Evolutionary conservation across 1,140 invertebrate genomes (phyloP), one percentile per base, ranked within the genome.

Genomic region (Pygmarrhopalites habei): DNA sequence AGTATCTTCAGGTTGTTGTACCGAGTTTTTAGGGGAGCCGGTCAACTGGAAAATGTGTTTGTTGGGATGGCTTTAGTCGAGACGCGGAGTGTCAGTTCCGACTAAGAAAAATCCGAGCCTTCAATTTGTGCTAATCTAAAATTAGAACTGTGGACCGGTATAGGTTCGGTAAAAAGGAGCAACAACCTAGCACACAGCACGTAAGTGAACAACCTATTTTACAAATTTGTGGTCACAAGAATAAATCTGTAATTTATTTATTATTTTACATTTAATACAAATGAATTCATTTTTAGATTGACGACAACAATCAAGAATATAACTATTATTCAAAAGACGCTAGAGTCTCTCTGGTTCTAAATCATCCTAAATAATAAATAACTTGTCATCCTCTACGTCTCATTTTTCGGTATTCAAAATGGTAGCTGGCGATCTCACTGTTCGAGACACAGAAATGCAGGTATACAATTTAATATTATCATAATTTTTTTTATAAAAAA

Each of bases 341-440:
- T n/a, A n/a, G n/a, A 39, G 7, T 39, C 17, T 39, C 10, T 39
- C 10, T 39, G 35, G 35, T 39, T 39, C 35, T 10, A 17, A 10
- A 10, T 7, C 10, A 7, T 39, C 7, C 35, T 39, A 10, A 17
- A 17, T 17, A 10, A 10, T 17, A 39, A 39, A 39, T 7, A 7
- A 7, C 10, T 7, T 39, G 10, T 7, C 7, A 7, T 10, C 17
- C 17, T 39, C 7, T 10, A 17, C 17, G 35, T 17, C 10, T 10
- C 7, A 17, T 39, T 10, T 7, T 39, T 17, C 35, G 10, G 12
- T 49, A 15, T 19, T 15, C 7, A 57, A 21, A 57, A 57, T 57
- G 55, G 55, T 57, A 10, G 55, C 55, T 2, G 55, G 55, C 1
- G 55, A 57, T 23, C 26, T 57, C 5, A 57, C 55, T 21, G 28